Percentiles rank a stretch among this genome's conserved stretches.
Evolutionary conservation across 2,888 invertebrate species (phyloP).

Genomic region (Liposcelis brunnea): DNA sequence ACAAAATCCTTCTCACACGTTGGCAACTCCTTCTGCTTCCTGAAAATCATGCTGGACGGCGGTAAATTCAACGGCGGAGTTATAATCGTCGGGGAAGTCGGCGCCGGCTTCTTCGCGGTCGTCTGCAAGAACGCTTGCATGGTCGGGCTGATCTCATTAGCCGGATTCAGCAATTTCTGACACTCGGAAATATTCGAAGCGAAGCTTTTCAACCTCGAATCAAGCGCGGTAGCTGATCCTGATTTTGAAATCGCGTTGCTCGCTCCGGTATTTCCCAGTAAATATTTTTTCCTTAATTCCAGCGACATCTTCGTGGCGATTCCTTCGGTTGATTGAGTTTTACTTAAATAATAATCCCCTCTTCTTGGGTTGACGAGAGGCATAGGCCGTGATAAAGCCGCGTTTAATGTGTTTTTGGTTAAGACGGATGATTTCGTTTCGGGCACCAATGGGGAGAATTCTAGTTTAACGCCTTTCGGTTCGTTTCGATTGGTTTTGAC

Average conservation of each 20-base stretch:
- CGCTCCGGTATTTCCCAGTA: constrained; percentile 50
- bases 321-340: constrained; percentile 73
- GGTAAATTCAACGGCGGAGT: constrained; percentile 16
- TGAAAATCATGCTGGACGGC: constrained; percentile 9
- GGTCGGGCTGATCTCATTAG: constrained; percentile 46
- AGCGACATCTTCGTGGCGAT: constrained; percentile 74
- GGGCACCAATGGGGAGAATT: constrained; percentile 27
- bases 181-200: constrained; percentile 75
- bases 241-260: constrained; percentile 54
- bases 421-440: constrained; percentile 14
- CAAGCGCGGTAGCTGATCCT: constrained; percentile 65
- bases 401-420: constrained; percentile 20
- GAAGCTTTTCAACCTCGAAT: constrained; percentile 68
- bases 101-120: constrained; percentile 26
- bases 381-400: constrained; percentile 16
- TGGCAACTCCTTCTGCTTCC: constrained; percentile 16
- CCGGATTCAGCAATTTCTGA: constrained; percentile 68
- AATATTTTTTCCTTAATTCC: constrained; percentile 69
- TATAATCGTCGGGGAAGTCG: constrained; percentile 23
- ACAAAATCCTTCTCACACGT: constrained; percentile 18
- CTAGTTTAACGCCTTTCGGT: constrained; percentile 24
- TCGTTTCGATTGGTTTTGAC: constrained; percentile 12
- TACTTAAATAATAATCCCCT: constrained; percentile 61
- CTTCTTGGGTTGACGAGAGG: constrained; percentile 39
- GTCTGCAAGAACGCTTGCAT: constrained; percentile 50